These are phyloP conservation scores for Halocaridina rubra DNA, from an alignment of 2,888 invertebrate species.

Conservation along the genomic window DNA sequence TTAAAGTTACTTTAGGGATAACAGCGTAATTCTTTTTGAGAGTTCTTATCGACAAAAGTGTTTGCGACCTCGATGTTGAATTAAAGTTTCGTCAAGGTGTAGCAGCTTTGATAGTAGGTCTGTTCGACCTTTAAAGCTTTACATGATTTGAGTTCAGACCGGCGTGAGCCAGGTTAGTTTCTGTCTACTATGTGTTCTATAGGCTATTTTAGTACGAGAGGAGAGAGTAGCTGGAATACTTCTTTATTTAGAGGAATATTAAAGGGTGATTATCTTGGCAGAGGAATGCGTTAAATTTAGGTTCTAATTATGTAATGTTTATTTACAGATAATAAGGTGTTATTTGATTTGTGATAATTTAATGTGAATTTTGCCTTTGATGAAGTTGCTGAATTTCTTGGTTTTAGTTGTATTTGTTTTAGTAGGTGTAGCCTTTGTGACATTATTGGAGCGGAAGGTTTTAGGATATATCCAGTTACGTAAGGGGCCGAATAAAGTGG, in stretches of 20 bases:
- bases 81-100: slow-evolving; percentile 78
- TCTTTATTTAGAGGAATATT: slow-evolving; percentile 68
- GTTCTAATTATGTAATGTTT: slow-evolving; percentile 74
- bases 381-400: slow-evolving; percentile 64
- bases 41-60: slow-evolving; percentile 80
- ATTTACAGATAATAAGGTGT: slow-evolving; percentile 64
- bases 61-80: slow-evolving; percentile 92
- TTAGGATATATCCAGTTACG: slow-evolving; percentile 81
- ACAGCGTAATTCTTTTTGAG: slow-evolving; percentile 83
- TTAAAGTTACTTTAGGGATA: slow-evolving; percentile 86
- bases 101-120: slow-evolving; percentile 73
- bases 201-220: slow-evolving; percentile 84
- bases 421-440: slow-evolving; percentile 78
- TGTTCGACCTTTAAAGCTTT: slow-evolving; percentile 81
- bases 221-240: slow-evolving; percentile 75
- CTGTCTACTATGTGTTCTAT: slow-evolving; percentile 74
- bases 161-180: slow-evolving; percentile 88
- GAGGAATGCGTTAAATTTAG: slow-evolving; percentile 80
- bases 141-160: slow-evolving; percentile 91
- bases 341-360: slow-evolving; percentile 41
- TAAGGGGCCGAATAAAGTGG: slow-evolving; percentile 80
- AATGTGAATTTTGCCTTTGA: slow-evolving; percentile 70
- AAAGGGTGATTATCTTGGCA: slow-evolving; percentile 74
- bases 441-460: slow-evolving; percentile 79
- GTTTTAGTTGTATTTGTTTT: slow-evolving; percentile 74